Conservation (phyloP, 2,113 vertebrate genomes). For the Ancistrus triradiatus region DNA sequence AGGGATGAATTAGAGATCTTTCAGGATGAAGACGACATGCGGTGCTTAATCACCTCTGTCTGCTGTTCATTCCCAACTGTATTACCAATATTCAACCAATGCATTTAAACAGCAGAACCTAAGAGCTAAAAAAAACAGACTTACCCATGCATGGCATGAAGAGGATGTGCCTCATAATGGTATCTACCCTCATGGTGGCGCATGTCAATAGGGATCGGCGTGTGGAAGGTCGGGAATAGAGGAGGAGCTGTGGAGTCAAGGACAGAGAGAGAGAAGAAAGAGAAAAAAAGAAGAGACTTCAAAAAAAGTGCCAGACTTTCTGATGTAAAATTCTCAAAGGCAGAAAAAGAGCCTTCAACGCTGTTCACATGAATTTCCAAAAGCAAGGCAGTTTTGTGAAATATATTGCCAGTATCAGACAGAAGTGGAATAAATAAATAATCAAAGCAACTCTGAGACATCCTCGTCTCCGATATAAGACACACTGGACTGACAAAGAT, state of each 20-base stretch:
- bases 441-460: conserved; percentile 78
- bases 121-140: no score
- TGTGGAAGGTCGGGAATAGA: conserved; percentile 89
- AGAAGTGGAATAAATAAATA: conserved; percentile 82
- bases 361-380: conserved; percentile 67
- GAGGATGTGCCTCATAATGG: conserved; percentile 91
- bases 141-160: conserved; percentile 92
- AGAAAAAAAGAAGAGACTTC: no score
- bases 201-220: conserved; percentile 93
- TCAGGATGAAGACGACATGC: no score
- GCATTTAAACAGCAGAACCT: no score
- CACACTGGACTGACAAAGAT: conserved; percentile 82
- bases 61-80: neutral
- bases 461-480: conserved; percentile 82
- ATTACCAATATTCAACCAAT: neutral
- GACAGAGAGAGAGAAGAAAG: neutral
- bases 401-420: conserved; percentile 71
- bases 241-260: conserved; percentile 73
- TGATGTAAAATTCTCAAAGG: conserved; percentile 46
- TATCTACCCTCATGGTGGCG: conserved; percentile 95
- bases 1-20: no score
- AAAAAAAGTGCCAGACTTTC: conserved; percentile 65
- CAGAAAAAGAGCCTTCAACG: conserved; percentile 59
- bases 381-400: conserved; percentile 62
- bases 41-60: no score